phyloP scores from a whole-genome alignment of 2,113 vertebrate species.

The Argyrosomus japonicus region DNA sequence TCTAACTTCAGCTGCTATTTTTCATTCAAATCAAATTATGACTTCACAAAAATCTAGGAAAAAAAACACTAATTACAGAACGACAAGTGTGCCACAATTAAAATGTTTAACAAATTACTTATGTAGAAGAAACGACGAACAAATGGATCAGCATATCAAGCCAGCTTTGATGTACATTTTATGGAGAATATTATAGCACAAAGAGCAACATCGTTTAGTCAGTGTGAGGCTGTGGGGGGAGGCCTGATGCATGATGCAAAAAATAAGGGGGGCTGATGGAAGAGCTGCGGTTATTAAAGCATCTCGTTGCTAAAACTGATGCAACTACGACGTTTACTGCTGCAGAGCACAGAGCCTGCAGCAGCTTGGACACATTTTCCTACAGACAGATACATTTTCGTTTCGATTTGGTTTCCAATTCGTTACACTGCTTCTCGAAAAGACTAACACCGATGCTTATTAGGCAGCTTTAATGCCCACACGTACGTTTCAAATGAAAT shows the following conservation, averaged over 20 bases:
- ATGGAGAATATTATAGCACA: conserved; percentile 28
- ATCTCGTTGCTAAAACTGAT: conserved; percentile 57
- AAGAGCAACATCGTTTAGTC: conserved; percentile 33
- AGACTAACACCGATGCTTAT: conserved; percentile 14
- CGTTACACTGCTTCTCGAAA: conserved; percentile 28
- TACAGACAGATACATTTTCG: conserved; percentile 33
- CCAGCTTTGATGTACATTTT: conserved; percentile 40
- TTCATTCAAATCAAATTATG: conserved; percentile 5
- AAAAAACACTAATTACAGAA: not conserved
- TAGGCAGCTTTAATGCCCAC: conserved; percentile 10
- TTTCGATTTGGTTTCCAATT: conserved; percentile 50
- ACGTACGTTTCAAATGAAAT: conserved; percentile 22
- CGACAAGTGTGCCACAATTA: not conserved
- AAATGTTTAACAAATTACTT: not conserved
- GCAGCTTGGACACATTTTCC: conserved; percentile 44
- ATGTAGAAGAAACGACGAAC: not conserved
- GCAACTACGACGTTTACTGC: conserved; percentile 56
- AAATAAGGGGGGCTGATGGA: conserved; percentile 39
- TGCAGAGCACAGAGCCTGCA: conserved; percentile 48
- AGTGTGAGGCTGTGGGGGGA: conserved; percentile 18
- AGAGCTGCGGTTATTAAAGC: conserved; percentile 45
- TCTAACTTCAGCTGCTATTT: not conserved
- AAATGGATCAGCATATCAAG: not conserved
- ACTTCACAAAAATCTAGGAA: not conserved
- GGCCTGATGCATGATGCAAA: conserved; percentile 65